Base-by-base conservation (phyloP, 2,113 vertebrate species). In the Varanus salvator region DNA sequence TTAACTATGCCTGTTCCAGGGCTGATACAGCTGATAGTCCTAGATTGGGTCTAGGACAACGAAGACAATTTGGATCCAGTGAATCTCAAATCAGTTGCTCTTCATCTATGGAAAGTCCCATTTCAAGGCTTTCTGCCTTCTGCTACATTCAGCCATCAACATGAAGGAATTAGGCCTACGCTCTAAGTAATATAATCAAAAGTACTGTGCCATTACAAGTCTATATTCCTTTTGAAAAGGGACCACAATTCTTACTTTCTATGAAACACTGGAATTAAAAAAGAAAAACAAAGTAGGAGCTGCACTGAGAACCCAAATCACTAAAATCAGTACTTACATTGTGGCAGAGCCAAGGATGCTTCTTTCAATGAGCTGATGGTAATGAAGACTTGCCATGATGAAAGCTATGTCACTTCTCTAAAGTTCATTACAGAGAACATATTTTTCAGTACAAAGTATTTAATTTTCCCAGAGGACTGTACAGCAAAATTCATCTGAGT, bases 361-460 rank as follows among this genome's bases (percentile, higher is more conserved):
- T 95, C 95, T 98, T 95, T 99, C 98, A 93, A 99, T 93, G 64
- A 99, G 97, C 76, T 92, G 96, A 95, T 99, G 96, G 96, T 97
- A 97, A 96, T 99, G 98, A 89, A 99, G 97, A 91, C 94, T 98
- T 14, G 95, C 96, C 96, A 97, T 96, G 93, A 99, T 89, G 94
- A 99, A 99, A 74, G 98, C 98, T 87, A 99, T 94, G 23, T 97
- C 97, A 78, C 94, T 94, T 83, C 90, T 97, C 98, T 99, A 97
- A 54, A 97, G 82, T 94, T 76, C 95, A 95, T 94, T 92, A 85
- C 90, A 95, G 92, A 91, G 90, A 93, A 93, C 31, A 87, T 23
- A 92, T 86, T 92, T 94, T 92, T 95, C 91, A 94, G 76, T 29
- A 88, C 60, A 80, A 95, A 91, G 85, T 84, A 44, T 54, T 90